A percentile compares a stretch with the other conserved stretches of the same genome.
Conservation (phyloP, 2,888 invertebrate genomes). For the Phaedon cochleariae region DNA sequence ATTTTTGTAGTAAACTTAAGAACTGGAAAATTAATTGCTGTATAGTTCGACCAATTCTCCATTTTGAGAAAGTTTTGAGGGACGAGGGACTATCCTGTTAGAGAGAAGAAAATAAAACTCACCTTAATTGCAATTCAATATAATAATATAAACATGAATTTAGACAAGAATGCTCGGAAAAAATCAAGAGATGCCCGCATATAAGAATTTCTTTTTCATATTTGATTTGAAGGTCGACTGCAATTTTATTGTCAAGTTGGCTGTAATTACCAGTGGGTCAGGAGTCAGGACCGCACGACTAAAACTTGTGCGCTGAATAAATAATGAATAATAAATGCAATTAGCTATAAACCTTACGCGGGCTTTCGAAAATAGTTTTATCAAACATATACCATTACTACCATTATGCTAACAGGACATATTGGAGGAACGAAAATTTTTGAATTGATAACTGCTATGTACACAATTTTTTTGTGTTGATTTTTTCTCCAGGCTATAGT, state of each 20-base stretch:
- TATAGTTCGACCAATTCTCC: too few relatives aligned
- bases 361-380: background rate
- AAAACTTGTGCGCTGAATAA: background rate
- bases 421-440: too few relatives aligned
- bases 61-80: too few relatives aligned
- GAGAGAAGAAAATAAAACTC: too few relatives aligned
- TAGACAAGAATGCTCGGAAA: conserved; percentile 29
- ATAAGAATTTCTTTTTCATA: conserved; percentile 19
- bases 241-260: conserved; percentile 25
- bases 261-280: conserved; percentile 15
- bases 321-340: background rate
- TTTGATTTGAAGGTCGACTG: conserved; percentile 30
- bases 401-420: too few relatives aligned
- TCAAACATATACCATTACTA: background rate
- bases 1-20: too few relatives aligned
- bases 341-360: background rate
- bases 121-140: too few relatives aligned
- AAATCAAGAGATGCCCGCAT: conserved; percentile 31
- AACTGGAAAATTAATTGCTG: too few relatives aligned
- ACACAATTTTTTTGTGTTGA: too few relatives aligned
- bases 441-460: too few relatives aligned
- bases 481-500: too few relatives aligned
- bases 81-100: too few relatives aligned
- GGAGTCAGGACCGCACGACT: background rate
- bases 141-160: conserved; percentile 29